Percentiles rank a stretch among this genome's conserved stretches.
Conservation (phyloP, 23 tunicate genomes). For the Diplosoma virens region DNA sequence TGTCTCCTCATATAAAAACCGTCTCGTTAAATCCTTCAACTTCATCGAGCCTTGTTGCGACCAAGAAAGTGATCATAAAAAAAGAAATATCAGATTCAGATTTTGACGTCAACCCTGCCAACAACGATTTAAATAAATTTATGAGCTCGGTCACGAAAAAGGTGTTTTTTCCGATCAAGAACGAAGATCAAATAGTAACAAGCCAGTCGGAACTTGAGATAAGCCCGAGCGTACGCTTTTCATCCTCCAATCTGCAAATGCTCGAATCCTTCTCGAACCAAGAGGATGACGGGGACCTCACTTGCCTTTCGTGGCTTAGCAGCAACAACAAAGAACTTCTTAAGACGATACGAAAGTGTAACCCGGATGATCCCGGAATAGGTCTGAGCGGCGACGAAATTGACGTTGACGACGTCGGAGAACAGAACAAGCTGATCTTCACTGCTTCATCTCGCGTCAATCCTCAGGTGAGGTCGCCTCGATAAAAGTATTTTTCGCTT, state of each 20-base stretch:
- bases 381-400: constrained; percentile 81
- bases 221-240: background rate
- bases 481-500: too few relatives aligned
- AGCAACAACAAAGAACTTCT: constrained; percentile 60
- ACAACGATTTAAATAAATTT: constrained; percentile 41
- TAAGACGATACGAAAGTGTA: constrained; percentile 62
- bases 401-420: constrained; percentile 28
- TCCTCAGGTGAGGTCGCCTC: constrained; percentile 8
- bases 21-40: background rate
- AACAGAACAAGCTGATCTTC: constrained; percentile 52
- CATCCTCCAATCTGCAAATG: background rate
- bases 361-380: constrained; percentile 92
- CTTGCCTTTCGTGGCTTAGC: constrained; percentile 73
- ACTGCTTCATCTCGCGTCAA: constrained; percentile 73
- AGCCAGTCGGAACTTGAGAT: constrained; percentile 14
- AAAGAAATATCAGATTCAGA: too few relatives aligned
- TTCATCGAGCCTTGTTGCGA: too few relatives aligned
- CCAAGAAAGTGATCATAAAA: too few relatives aligned
- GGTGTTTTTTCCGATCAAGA: background rate
- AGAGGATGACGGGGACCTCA: constrained; percentile 57
- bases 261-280: background rate
- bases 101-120: too few relatives aligned
- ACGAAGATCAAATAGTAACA: background rate
- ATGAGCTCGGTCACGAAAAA: constrained; percentile 31
- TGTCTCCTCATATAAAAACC: background rate